phyloP scores from a whole-genome alignment of 2,888 invertebrate species.

The Oscheius sp. region DNA sequence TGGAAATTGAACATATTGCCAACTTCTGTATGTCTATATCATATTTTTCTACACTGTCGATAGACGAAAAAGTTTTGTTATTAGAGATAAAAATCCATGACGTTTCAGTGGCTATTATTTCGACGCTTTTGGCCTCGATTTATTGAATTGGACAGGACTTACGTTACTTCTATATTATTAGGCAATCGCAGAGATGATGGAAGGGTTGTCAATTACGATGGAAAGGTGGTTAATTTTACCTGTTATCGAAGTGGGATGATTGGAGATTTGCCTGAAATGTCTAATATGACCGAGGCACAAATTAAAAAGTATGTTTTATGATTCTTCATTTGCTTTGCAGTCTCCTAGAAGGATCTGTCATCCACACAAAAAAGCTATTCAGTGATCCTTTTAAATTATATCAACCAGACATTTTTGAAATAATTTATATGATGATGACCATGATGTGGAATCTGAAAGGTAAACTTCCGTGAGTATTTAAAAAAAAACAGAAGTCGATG shows the following conservation, averaged over 20 bases:
- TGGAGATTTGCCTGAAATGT: constrained; percentile 28
- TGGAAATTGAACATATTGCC: constrained; percentile 48
- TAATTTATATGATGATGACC: constrained; percentile 53
- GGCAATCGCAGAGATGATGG: constrained; percentile 42
- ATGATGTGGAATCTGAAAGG: constrained; percentile 51
- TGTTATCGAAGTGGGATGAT: constrained; percentile 1
- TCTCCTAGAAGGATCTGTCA: constrained; percentile 41
- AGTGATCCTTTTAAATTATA: constrained; percentile 47
- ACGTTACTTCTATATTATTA: constrained; percentile 41
- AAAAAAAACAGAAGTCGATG: neutral
- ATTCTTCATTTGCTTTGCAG: constrained; percentile 33
- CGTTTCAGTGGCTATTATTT: constrained; percentile 46
- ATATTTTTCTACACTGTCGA: constrained; percentile 41
- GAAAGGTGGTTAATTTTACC: constrained; percentile 43
- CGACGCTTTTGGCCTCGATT: constrained; percentile 51
- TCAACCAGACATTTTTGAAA: constrained; percentile 42
- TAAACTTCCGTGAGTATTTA: constrained; percentile 2
- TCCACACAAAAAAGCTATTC: constrained; percentile 40
- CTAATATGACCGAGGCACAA: constrained; percentile 38
- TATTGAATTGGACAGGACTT: constrained; percentile 46
- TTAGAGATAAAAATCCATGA: neutral
- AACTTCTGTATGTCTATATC: constrained; percentile 49
- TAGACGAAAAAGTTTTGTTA: constrained; percentile 37
- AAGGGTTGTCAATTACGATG: constrained; percentile 39
- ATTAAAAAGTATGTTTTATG: constrained; percentile 1